Evolutionary conservation across 2,888 invertebrate species (phyloP).

Genomic region (Diaphora mendica): DNA sequence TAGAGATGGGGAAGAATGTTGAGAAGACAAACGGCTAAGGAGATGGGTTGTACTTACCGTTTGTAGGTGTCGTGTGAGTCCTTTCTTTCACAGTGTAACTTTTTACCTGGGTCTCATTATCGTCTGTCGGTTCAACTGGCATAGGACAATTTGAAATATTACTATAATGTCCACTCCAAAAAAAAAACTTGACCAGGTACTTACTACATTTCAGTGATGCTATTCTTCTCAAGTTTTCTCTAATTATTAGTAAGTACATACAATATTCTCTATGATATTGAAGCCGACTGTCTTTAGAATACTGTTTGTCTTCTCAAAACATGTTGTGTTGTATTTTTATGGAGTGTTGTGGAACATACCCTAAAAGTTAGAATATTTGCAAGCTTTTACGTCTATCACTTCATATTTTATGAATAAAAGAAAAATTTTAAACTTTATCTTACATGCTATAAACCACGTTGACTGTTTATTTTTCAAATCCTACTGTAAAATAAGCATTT

Average conservation of each 20-base stretch:
- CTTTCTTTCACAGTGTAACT: too few relatives aligned
- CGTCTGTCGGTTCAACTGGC: too few relatives aligned
- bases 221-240: too few relatives aligned
- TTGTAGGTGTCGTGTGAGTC: background rate
- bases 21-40: conserved; percentile 20
- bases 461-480: background rate
- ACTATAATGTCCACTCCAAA: too few relatives aligned
- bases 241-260: background rate
- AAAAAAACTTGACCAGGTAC: too few relatives aligned
- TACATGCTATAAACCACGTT: background rate
- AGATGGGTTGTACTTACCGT: background rate
- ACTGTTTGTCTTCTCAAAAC: conserved; percentile 1
- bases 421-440: background rate
- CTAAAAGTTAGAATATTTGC: background rate
- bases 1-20: background rate
- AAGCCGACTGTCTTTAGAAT: background rate
- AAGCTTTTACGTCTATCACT: background rate
- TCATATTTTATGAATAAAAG: background rate
- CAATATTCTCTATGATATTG: too few relatives aligned
- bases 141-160: too few relatives aligned
- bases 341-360: background rate
- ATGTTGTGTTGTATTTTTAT: background rate
- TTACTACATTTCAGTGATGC: too few relatives aligned
- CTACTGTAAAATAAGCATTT: background rate
- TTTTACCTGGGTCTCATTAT: too few relatives aligned